Conservation (phyloP, 2,797 vertebrate species). For the Sebastes matsubarae region DNA sequence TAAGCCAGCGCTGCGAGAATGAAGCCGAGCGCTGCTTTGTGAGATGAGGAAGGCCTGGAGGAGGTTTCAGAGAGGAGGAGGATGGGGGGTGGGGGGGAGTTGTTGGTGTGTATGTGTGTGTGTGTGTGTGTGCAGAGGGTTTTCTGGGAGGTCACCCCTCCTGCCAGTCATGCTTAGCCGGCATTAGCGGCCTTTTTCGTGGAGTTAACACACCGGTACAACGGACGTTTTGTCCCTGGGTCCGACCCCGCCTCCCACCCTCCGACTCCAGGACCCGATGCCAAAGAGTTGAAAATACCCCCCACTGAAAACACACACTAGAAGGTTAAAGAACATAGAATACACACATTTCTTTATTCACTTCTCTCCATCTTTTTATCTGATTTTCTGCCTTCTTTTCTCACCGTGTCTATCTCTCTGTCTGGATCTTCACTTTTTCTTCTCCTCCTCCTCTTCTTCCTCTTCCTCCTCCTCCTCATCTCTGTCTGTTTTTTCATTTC, state of each 20-base stretch:
- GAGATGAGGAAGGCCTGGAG: conserved; percentile 38
- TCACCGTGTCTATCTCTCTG: neutral
- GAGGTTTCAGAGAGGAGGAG: neutral
- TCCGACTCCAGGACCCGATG: conserved; percentile 34
- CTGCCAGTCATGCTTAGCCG: conserved; percentile 83
- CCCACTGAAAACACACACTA: conserved; percentile 34
- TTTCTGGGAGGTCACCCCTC: conserved; percentile 69
- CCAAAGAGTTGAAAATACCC: conserved; percentile 51
- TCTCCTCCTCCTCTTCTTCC: neutral
- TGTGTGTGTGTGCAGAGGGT: conserved; percentile 12
- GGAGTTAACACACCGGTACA: conserved; percentile 79
- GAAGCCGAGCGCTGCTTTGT: conserved; percentile 53
- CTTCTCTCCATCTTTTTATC: neutral
- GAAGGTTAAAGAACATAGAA: conserved; percentile 23
- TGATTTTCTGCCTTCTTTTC: neutral
- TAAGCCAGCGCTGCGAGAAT: conserved; percentile 22
- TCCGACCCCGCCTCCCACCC: conserved; percentile 59
- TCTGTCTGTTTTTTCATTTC: conserved; percentile 9
- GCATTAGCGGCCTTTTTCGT: conserved; percentile 78
- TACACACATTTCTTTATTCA: conserved; percentile 37
- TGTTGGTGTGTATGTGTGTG: conserved; percentile 14
- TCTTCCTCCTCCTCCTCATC: neutral
- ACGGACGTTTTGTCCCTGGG: conserved; percentile 75
- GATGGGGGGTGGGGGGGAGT: neutral
- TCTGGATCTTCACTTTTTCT: conserved; percentile 1